Conservation (phyloP, 2,888 invertebrate species). For the Conops quadrifasciatus region DNA sequence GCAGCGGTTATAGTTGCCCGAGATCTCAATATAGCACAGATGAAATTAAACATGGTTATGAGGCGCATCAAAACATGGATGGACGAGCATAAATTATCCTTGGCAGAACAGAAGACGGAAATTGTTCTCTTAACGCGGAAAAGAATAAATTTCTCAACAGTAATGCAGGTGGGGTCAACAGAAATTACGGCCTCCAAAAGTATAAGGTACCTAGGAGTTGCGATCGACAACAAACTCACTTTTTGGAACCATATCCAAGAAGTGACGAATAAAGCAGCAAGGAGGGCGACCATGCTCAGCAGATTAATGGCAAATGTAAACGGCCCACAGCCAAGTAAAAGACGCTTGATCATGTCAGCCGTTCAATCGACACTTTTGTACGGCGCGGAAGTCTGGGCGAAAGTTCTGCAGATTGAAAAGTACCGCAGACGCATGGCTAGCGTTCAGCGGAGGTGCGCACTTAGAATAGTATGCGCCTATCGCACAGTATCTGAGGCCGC, state of each 20-base stretch:
- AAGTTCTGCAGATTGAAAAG: neutral
- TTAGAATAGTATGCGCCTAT: constrained; percentile 10
- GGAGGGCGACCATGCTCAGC: neutral
- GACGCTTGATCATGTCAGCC: neutral
- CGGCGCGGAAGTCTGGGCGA: constrained; percentile 8
- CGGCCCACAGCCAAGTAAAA: constrained; percentile 1
- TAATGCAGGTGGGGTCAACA: no score
- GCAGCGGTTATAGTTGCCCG: no score
- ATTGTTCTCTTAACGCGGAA: no score
- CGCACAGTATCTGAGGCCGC: constrained; percentile 19
- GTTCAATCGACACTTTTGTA: constrained; percentile 2
- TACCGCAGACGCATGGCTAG: constrained; percentile 1
- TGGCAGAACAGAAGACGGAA: no score
- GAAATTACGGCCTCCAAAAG: no score
- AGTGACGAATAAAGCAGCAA: neutral
- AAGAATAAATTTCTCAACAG: no score
- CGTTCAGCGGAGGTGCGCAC: neutral
- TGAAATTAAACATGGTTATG: no score
- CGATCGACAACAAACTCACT: neutral
- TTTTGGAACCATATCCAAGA: constrained; percentile 6
- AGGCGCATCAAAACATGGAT: no score
- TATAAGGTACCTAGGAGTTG: no score
- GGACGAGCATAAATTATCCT: no score
- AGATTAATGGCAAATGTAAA: constrained; percentile 6
- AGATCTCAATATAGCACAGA: no score